Base-by-base conservation (phyloP, 2,888 invertebrate species). In the Cerastis leucographa region DNA sequence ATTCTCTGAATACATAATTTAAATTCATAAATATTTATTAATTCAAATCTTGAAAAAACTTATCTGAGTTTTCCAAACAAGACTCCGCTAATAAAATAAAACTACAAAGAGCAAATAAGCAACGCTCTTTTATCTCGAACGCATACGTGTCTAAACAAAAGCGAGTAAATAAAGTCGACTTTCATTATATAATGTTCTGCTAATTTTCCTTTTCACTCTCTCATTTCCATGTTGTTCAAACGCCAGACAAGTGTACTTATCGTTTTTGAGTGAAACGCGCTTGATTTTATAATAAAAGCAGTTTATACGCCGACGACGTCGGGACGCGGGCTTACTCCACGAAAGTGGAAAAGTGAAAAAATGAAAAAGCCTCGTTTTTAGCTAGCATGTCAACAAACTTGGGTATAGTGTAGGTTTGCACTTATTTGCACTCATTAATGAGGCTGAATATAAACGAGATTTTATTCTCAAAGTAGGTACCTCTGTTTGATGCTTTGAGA, bases 231-330 rank as follows among this genome's bases (percentile, higher is more conserved):
- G 90, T 90, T 88, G 83, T 89, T 91, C 85, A 90, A 91, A 87
- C 88, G 89, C 90, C 83, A 89, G 90, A 89, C 90, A 87, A 90
- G 91, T 74, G 86, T 84, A 85, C 91, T 90, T 89, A 90, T 90
- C 88, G 87, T 89, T 89, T 91, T 90, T 87, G 87, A 87, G 86
- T 89, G 90, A 93, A 92, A 92, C 86, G 88, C 89, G 90, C 91
- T 92, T 93, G 93, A 94, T 94, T 95, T 94, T 94, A 93, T 93
- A 91, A 92, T 92, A 94, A 93, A 94, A 94, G 90, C 92, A 88
- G 92, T 93, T 92, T 91, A 91, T 91, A 84, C 90, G 83, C 89
- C 88, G 91, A 90, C 88, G 91, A 90, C 90, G 92, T 84, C 87
- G 90, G 90, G 90, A 89, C 91, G 90, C 79, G 79, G 84, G 87